phyloP scores from a whole-genome alignment of 2,797 vertebrate species.

The Dromococcyx pavoninus region DNA sequence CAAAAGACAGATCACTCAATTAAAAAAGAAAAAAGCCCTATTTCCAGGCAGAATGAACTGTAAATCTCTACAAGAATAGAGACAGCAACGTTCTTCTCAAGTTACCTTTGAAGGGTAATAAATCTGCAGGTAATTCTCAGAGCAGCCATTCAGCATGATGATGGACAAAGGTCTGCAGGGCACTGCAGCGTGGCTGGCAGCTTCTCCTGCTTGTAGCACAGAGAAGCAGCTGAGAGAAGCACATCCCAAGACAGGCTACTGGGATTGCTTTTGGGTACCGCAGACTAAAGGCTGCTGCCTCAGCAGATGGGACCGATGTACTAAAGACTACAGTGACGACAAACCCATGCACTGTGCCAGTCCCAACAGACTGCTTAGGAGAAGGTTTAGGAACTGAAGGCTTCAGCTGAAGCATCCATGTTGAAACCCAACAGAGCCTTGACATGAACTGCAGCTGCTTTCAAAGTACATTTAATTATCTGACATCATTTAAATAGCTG shows the following conservation, averaged over 20 bases:
- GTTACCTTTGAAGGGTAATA: background rate
- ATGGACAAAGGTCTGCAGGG: slow-evolving; percentile 8
- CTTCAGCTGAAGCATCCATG: background rate
- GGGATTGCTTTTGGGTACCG: background rate
- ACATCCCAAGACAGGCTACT: background rate
- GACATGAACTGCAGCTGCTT: background rate
- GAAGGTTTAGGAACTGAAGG: background rate
- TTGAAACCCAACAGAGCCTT: background rate
- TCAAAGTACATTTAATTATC: background rate
- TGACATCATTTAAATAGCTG: background rate
- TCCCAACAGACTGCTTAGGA: background rate
- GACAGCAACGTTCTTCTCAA: background rate
- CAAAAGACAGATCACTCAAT: slow-evolving; percentile 49
- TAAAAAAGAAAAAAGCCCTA: slow-evolving; percentile 12
- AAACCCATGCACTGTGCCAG: background rate
- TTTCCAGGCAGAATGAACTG: slow-evolving; percentile 29
- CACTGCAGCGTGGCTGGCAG: background rate
- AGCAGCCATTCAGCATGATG: fast-evolving
- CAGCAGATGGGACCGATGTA: background rate
- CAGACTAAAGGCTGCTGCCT: background rate
- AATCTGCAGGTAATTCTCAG: slow-evolving; percentile 31
- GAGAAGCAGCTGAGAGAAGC: background rate
- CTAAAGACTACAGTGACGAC: background rate
- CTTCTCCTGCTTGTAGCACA: background rate
- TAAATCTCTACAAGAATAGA: slow-evolving; percentile 51